Conservation (phyloP, 1,140 invertebrate species). For the Akabosia matsudoensis region DNA sequence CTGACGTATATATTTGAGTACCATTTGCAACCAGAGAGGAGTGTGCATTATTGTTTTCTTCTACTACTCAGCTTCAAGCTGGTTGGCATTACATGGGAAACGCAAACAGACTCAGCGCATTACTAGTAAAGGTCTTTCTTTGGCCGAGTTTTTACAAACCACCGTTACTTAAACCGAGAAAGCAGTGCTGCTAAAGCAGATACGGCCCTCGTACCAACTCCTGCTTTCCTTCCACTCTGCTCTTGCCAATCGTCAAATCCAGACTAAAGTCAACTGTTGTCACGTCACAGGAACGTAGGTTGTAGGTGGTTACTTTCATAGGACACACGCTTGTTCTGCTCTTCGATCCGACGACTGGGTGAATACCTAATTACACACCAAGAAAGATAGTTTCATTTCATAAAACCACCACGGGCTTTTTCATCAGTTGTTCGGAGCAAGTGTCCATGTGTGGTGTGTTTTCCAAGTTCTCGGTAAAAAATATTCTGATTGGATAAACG, state of each 20-base stretch:
- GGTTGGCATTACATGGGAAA: no score
- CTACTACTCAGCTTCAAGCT: no score
- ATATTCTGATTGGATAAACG: background rate
- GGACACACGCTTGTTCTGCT: background rate
- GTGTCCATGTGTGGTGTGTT: background rate
- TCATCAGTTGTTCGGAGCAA: background rate
- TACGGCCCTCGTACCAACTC: background rate
- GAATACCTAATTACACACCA: conserved; percentile 9
- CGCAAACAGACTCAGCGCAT: no score
- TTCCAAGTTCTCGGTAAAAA: background rate
- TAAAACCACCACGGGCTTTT: background rate
- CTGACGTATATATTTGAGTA: no score
- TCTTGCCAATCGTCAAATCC: conserved; percentile 21
- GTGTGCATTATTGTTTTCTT: no score
- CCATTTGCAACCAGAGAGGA: no score
- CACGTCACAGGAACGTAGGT: background rate
- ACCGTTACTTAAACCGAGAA: no score
- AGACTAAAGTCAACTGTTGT: conserved; percentile 16
- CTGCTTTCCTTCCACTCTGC: background rate
- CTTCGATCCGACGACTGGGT: background rate
- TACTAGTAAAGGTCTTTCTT: no score
- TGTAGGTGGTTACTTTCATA: no score
- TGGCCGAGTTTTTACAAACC: no score
- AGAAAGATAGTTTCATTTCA: background rate
- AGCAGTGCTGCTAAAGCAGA: background rate